Conservation (phyloP, 2,797 vertebrate species). For the Ciconia nigra region DNA sequence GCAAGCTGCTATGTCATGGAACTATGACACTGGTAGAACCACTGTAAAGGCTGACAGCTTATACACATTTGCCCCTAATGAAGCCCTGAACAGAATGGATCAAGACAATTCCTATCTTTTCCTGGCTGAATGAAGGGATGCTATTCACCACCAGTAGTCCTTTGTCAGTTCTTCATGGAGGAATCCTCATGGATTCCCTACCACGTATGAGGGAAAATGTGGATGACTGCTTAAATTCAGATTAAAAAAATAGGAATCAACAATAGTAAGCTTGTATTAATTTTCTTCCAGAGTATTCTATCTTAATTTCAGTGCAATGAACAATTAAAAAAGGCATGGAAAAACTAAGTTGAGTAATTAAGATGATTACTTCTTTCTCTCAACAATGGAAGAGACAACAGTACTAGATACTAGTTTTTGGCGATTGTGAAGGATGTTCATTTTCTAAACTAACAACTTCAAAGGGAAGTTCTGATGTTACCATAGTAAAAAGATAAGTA, state of each 20-base stretch:
- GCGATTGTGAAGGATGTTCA: background rate
- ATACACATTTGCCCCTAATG: background rate
- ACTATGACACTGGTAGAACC: background rate
- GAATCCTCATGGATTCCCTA: background rate
- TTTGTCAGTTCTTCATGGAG: background rate
- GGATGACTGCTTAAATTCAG: background rate
- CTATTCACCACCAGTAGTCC: background rate
- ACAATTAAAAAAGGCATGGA: background rate
- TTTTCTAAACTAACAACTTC: background rate
- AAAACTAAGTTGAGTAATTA: background rate
- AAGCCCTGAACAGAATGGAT: background rate
- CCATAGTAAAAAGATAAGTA: background rate
- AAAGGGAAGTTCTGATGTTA: background rate
- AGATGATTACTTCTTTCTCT: background rate
- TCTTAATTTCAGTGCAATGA: background rate
- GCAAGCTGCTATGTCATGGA: background rate
- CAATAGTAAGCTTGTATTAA: background rate
- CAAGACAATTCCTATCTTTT: background rate
- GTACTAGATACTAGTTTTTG: background rate
- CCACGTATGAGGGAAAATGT: background rate
- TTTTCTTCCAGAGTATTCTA: background rate
- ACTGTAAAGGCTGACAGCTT: background rate
- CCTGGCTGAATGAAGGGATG: background rate
- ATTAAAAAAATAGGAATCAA: background rate
- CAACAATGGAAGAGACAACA: background rate